phyloP scores from a whole-genome alignment of 2,888 invertebrate species.

The Drosophila aldrichi region DNA sequence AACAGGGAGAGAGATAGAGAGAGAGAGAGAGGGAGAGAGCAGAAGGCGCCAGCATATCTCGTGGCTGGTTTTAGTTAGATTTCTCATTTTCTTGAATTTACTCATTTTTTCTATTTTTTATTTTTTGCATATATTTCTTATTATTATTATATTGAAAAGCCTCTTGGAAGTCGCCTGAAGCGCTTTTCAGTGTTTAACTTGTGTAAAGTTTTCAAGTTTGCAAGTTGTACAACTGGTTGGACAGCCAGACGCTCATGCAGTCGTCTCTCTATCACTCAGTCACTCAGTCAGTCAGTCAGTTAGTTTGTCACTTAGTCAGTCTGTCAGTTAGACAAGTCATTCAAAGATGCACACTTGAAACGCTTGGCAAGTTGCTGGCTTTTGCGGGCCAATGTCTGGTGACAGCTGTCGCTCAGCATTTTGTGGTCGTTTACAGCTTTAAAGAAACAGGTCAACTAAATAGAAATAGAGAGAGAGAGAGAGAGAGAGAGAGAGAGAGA shows the following conservation, averaged over 20 bases:
- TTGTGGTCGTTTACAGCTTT: constrained; percentile 55
- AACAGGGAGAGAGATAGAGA: too few relatives aligned
- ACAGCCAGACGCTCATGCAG: constrained; percentile 22
- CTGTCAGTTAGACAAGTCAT: constrained; percentile 9
- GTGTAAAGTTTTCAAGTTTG: constrained; percentile 70
- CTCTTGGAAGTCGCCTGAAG: constrained; percentile 66
- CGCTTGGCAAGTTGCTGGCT: not conserved
- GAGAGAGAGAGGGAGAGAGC: too few relatives aligned
- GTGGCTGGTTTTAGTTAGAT: constrained; percentile 16
- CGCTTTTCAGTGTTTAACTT: constrained; percentile 76
- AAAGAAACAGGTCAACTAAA: constrained; percentile 65
- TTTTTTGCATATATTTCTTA: constrained; percentile 24
- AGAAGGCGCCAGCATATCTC: not conserved
- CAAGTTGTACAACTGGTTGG: constrained; percentile 53
- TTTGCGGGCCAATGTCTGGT: constrained; percentile 9
- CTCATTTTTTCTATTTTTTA: not conserved
- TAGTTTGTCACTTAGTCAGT: not conserved
- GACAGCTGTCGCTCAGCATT: constrained; percentile 46
- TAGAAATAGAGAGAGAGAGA: not conserved
- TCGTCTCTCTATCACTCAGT: constrained; percentile 8
- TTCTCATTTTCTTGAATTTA: constrained; percentile 4
- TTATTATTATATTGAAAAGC: constrained; percentile 62
- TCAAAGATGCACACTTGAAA: constrained; percentile 8
- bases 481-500: not conserved
- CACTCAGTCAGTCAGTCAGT: not conserved